Base-by-base conservation (phyloP, 1,140 invertebrate species). In the Neotoxoptera formosana region DNA sequence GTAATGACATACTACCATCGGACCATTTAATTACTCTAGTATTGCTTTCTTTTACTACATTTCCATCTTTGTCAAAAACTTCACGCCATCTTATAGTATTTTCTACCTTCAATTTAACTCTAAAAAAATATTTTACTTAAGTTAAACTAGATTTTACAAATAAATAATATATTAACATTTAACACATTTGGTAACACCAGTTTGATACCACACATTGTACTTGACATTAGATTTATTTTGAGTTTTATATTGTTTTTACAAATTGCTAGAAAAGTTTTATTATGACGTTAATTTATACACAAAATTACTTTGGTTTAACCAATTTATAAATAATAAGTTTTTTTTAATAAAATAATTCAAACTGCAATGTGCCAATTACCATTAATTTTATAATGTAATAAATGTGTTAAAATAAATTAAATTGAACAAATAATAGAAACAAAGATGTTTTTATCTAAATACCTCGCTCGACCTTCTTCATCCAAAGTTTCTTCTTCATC, bases 31-130 rank as follows among this genome's bases (percentile, higher is more conserved):
- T 98, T 94, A 99, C 97, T 93, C 99, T 96, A 0, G 99, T 98
- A 96, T 99, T 99, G 88, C 98, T 99, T 95, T 99, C 98, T 94
- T 97, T 97, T 0, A 97, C 95, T 14, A 97, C 96, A 94, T 98
- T 97, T 17, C 98, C 98, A 88, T 98, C 97, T 51, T 98, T 97
- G 94, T 98, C 97, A 95, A 98, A 97, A 7, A 95, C 96, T 47
- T 98, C 97, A n/a, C 98, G 96, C 99, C 99, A 99, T 86, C 99
- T 96, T 84, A 99, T 98, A 0, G 99, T 99, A 95, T 99, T 99
- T 96, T 99, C 99, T 17, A 99, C 99, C 96, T 98, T 98, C 25
- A 99, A 95, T 95, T 99, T 99, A 56, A 98, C 95, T 93, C 97
- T 96, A 87, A 93, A 94, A 93, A n/a, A n/a, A 67, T 25, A 30